A percentile compares a stretch with the other conserved stretches of the same genome.
Conservation (phyloP, 2,888 invertebrate genomes). For the Parnassius apollo region DNA sequence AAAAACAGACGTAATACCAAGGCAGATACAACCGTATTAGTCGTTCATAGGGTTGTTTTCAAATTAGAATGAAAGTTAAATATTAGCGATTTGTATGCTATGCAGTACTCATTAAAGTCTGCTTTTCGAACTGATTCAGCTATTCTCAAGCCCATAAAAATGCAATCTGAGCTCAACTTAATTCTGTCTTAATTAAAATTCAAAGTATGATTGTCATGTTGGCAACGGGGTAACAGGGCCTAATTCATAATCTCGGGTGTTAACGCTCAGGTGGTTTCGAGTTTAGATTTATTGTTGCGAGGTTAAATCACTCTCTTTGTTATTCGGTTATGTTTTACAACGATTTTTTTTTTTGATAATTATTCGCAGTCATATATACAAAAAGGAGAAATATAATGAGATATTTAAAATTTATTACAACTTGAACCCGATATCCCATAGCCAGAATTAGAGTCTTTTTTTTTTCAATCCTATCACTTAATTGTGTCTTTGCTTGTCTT, state of each 20-base stretch:
- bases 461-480: no score
- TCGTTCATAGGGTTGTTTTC: not conserved
- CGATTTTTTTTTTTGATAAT: constrained; percentile 2
- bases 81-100: constrained; percentile 72
- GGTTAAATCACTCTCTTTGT: constrained; percentile 63
- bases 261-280: constrained; percentile 76
- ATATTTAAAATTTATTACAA: constrained; percentile 15
- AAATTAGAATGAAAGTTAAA: constrained; percentile 31
- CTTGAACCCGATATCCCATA: constrained; percentile 7
- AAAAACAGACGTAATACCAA: constrained; percentile 29
- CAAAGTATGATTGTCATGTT: not conserved
- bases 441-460: not conserved
- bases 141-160: constrained; percentile 48
- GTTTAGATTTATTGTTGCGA: constrained; percentile 72
- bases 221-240: constrained; percentile 32
- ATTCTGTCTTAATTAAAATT: constrained; percentile 13
- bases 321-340: constrained; percentile 39
- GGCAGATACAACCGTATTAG: not conserved
- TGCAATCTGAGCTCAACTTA: constrained; percentile 38
- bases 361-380: not conserved
- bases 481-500: no score
- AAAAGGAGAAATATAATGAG: not conserved
- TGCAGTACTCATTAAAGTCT: constrained; percentile 68
- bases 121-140: constrained; percentile 73
- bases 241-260: constrained; percentile 74